Evolutionary conservation across 1,140 invertebrate genomes (phyloP).

Genomic region (Trachymyrmex cornetzi): DNA sequence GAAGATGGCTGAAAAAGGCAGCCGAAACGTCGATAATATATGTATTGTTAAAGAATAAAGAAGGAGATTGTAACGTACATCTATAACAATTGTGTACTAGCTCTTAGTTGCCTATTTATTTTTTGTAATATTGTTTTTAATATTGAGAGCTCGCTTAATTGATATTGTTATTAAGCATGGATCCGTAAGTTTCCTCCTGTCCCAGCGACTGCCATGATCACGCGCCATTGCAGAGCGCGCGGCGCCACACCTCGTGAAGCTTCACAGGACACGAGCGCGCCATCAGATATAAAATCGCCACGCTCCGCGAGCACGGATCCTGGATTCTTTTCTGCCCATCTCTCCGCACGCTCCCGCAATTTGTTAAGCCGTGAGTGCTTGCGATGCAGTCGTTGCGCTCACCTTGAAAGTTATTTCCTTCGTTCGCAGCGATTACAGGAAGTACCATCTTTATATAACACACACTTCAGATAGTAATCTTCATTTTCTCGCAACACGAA

Average conservation of each 20-base stretch:
- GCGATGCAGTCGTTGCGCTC: slow-evolving; percentile 10
- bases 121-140: too few relatives aligned
- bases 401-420: slow-evolving; percentile 47
- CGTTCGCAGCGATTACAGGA: slow-evolving; percentile 8
- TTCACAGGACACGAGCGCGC: slow-evolving; percentile 62
- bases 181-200: background rate
- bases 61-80: too few relatives aligned
- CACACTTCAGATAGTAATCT: background rate
- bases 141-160: too few relatives aligned
- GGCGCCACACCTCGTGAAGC: slow-evolving; percentile 61
- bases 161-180: too few relatives aligned
- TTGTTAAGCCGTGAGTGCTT: slow-evolving; percentile 48
- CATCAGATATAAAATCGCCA: slow-evolving; percentile 64
- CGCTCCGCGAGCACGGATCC: slow-evolving; percentile 51
- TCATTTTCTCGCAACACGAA: background rate
- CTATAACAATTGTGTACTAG: too few relatives aligned
- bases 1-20: too few relatives aligned
- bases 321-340: slow-evolving; percentile 49
- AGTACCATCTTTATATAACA: background rate
- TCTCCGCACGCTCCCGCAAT: slow-evolving; percentile 59
- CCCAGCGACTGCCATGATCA: background rate
- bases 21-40: too few relatives aligned
- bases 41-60: too few relatives aligned
- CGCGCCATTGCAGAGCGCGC: slow-evolving; percentile 34
- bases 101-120: too few relatives aligned